Conservation (phyloP, 1,140 invertebrate species). For the Yoshiicerus persimilis region DNA sequence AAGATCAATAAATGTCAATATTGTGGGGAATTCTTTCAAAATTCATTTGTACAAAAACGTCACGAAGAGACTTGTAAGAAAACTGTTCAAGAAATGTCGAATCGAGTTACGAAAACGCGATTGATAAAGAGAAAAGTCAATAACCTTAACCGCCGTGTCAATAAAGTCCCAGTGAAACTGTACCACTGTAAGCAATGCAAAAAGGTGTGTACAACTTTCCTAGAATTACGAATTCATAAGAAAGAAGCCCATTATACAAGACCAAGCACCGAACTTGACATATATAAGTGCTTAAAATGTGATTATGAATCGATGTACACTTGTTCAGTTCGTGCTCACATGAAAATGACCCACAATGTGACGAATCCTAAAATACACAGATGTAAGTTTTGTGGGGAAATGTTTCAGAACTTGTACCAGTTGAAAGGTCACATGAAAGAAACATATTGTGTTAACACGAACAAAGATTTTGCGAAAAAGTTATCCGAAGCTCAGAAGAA, state of each 20-base stretch:
- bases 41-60: background rate
- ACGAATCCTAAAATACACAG: background rate
- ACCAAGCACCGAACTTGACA: background rate
- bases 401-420: background rate
- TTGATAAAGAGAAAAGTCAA: too few relatives aligned
- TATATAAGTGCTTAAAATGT: background rate
- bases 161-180: too few relatives aligned
- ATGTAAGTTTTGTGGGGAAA: background rate
- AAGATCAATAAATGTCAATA: background rate
- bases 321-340: background rate
- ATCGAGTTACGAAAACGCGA: too few relatives aligned
- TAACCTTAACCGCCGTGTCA: too few relatives aligned
- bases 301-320: background rate
- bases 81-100: background rate
- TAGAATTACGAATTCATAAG: background rate
- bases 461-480: background rate
- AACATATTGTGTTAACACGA: background rate
- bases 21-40: background rate
- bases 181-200: background rate
- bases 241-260: background rate
- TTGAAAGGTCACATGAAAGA: background rate
- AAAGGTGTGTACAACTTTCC: background rate
- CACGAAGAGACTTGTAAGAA: background rate
- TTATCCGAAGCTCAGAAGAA: background rate
- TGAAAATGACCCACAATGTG: background rate